A percentile compares a stretch with the other conserved stretches of the same genome.
phyloP scores from a whole-genome alignment of 2,797 vertebrate genomes.

The Notolabrus celidotus region DNA sequence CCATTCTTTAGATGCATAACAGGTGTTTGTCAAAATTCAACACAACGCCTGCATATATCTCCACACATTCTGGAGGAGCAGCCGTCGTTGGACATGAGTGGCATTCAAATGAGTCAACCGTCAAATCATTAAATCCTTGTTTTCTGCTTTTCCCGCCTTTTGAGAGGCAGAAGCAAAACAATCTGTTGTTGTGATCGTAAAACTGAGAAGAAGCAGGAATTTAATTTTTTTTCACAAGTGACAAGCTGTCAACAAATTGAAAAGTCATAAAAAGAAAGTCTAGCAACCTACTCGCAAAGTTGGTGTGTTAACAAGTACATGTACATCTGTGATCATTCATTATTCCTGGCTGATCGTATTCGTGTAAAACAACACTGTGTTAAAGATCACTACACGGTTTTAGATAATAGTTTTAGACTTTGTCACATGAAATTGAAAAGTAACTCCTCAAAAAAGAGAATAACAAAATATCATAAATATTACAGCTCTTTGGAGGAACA shows the following conservation, averaged over 20 bases:
- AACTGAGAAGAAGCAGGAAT: conserved; percentile 15
- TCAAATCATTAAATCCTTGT: conserved; percentile 64
- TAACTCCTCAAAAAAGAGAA: not conserved
- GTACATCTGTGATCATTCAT: not conserved
- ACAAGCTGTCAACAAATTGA: conserved; percentile 43
- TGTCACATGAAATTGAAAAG: too few relatives aligned
- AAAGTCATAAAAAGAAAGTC: conserved; percentile 6
- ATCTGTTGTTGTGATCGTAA: conserved; percentile 56
- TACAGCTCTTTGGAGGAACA: not conserved
- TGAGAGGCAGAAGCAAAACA: conserved; percentile 54
- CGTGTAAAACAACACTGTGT: not conserved
- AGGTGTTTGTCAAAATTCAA: conserved; percentile 42
- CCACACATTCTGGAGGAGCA: conserved; percentile 21
- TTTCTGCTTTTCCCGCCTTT: conserved; percentile 36
- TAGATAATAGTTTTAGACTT: too few relatives aligned
- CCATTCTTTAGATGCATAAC: not conserved
- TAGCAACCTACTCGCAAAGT: not conserved
- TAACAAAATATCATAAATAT: not conserved
- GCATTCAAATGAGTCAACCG: conserved; percentile 62
- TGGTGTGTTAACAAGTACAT: not conserved
- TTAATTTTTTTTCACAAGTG: conserved; percentile 10
- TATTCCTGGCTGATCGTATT: not conserved
- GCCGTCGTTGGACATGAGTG: conserved; percentile 27
- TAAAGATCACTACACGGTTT: not conserved
- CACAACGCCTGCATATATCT: conserved; percentile 34